Base-by-base conservation (phyloP, 2,888 invertebrate genomes). In the Drosophila buzzatii region DNA sequence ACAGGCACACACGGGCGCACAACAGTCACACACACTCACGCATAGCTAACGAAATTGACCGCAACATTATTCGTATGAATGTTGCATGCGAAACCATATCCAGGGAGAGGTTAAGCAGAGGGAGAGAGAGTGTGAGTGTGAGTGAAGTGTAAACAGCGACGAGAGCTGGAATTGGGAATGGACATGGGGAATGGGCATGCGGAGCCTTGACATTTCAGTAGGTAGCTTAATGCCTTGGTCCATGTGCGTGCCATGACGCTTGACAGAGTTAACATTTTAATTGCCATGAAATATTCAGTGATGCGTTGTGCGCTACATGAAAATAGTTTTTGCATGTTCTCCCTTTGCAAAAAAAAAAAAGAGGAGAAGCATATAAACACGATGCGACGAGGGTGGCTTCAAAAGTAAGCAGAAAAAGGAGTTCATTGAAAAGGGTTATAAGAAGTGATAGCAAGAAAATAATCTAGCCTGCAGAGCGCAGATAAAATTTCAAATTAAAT, bases 211-310 rank as follows among this genome's bases (percentile, higher is more conserved):
- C 33, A 47, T 23, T 44, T 33, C 14, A 27, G 39, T n/a, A 31
- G 51, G 44, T 31, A 49, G 59, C 64, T 37, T 49, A 72, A 64
- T 62, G 57, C 65, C 52, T 37, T 41, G 64, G 44, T 58, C 51
- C 59, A 51, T 74, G 61, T 89, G 88, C 80, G 85, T 89, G 82
- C 68, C 63, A 53, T 61, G 80, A 61, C 76, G 83, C 89, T 82
- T 85, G 81, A 75, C 89, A 67, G 75, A 84, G 86, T 86, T 90
- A 90, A 87, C 90, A 90, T 89, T 90, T 90, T 87, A 89, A 90
- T 81, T 90, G 89, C 84, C 90, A 90, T 87, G 74, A 89, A 87
- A 87, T 86, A 90, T 87, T 86, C 86, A 87, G 73, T 74, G 85
- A 67, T 27, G 56, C 52, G 59, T 44, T 31, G 9, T 56, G 42